phyloP scores from a whole-genome alignment of 2,888 invertebrate species.

The Augiades crinisus region DNA sequence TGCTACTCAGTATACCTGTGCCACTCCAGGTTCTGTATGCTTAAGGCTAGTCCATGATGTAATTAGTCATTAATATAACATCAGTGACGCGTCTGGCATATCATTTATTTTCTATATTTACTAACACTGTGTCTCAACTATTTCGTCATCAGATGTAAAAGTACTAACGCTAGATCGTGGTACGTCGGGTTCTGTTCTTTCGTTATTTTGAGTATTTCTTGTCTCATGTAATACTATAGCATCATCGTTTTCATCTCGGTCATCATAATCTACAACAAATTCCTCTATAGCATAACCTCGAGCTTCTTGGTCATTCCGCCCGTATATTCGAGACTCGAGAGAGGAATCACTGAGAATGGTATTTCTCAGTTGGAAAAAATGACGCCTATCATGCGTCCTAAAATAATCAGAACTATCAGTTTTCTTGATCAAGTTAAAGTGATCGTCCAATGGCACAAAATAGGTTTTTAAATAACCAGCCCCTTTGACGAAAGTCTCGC shows the following conservation, averaged over 20 bases:
- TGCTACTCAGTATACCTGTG: too few species aligned
- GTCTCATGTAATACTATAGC: neutral
- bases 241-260: slow-evolving; percentile 11
- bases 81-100: too few species aligned
- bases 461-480: slow-evolving; percentile 86
- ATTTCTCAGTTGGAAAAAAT: slow-evolving; percentile 48
- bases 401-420: slow-evolving; percentile 54
- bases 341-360: slow-evolving; percentile 41
- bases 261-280: slow-evolving; percentile 36
- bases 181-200: neutral
- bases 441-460: slow-evolving; percentile 85
- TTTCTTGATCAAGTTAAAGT: slow-evolving; percentile 75
- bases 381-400: slow-evolving; percentile 45
- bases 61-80: too few species aligned
- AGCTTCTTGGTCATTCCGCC: slow-evolving; percentile 30
- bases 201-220: neutral
- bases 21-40: too few species aligned
- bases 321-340: slow-evolving; percentile 36
- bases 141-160: slow-evolving; percentile 43
- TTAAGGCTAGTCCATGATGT: too few species aligned
- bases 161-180: slow-evolving; percentile 24
- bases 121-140: slow-evolving; percentile 60
- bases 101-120: too few species aligned
- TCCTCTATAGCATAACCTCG: slow-evolving; percentile 40
- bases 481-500: slow-evolving; percentile 87